Conservation (phyloP, 2,888 invertebrate genomes). For the Diarsia brunnea region DNA sequence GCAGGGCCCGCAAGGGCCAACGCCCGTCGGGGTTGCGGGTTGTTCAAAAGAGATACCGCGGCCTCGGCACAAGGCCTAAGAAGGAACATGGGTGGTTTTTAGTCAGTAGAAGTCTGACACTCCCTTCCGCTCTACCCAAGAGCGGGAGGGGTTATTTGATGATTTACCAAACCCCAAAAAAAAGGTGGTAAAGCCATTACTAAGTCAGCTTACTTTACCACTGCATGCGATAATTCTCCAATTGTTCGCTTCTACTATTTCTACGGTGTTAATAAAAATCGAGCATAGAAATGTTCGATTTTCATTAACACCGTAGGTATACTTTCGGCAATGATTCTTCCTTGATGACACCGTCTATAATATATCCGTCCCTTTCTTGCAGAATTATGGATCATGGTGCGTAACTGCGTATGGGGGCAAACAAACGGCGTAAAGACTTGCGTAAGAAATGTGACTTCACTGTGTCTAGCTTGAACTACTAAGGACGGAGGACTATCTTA, state of each 20-base stretch:
- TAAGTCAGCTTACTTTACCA: neutral
- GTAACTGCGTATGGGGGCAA: neutral
- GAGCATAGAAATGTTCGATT: neutral
- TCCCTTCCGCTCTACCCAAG: too few species aligned
- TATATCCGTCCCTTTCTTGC: constrained; percentile 34
- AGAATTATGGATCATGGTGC: constrained; percentile 16
- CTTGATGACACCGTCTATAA: neutral
- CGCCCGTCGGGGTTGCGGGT: too few species aligned
- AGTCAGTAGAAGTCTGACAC: too few species aligned
- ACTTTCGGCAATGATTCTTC: constrained; percentile 15
- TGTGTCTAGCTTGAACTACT: neutral
- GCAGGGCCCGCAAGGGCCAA: too few species aligned
- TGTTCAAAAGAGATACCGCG: too few species aligned
- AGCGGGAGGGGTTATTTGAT: too few species aligned
- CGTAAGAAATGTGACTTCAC: neutral
- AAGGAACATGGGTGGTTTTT: too few species aligned
- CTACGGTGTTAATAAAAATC: too few species aligned
- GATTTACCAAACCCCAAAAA: too few species aligned
- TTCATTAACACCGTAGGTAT: neutral
- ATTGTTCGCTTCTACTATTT: neutral
- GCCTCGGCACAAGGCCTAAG: too few species aligned
- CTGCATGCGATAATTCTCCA: neutral
- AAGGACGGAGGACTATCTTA: neutral
- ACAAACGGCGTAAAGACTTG: neutral
- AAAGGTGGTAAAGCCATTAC: constrained; percentile 2